A percentile compares a stretch with the other conserved stretches of the same genome.
These are phyloP conservation scores for Pimephales promelas DNA, from an alignment of 2,113 vertebrate genomes.

Conservation along the genomic window DNA sequence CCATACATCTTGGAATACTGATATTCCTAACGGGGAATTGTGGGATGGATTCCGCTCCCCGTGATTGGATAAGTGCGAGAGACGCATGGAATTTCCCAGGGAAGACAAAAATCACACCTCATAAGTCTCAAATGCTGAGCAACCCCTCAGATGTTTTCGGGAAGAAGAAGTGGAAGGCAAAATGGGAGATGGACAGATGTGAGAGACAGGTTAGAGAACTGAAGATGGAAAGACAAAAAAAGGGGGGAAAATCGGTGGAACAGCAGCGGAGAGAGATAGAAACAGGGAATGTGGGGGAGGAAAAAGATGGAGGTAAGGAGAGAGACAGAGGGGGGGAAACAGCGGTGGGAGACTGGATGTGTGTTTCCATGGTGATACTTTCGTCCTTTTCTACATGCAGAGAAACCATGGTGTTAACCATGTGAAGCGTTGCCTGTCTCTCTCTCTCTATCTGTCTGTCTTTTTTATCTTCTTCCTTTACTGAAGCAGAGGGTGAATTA, in stretches of 20 bases:
- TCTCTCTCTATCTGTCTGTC: not conserved
- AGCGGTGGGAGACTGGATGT: constrained; percentile 51
- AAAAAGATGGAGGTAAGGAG: constrained; percentile 17
- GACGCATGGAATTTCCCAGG: constrained; percentile 41
- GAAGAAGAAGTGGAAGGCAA: not conserved
- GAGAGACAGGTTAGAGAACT: not conserved
- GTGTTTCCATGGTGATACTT: constrained; percentile 65
- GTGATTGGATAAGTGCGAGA: constrained; percentile 19
- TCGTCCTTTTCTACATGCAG: constrained; percentile 57
- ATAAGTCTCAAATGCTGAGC: not conserved
- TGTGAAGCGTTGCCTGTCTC: constrained; percentile 14
- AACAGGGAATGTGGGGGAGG: constrained; percentile 31
- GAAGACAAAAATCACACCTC: constrained; percentile 39
- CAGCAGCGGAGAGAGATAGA: constrained; percentile 17
- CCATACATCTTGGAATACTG: constrained; percentile 24
- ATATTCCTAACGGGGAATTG: not conserved
- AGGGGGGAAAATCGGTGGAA: constrained; percentile 1
- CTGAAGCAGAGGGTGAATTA: constrained; percentile 24
- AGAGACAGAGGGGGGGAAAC: constrained; percentile 24
- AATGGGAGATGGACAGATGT: constrained; percentile 10
- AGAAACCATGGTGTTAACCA: constrained; percentile 50
- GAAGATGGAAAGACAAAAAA: constrained; percentile 7
- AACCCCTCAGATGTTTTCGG: not conserved
- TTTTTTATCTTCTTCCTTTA: not conserved
- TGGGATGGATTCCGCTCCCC: not conserved